Percentiles rank a stretch among this genome's conserved stretches.
Evolutionary conservation across 1,140 invertebrate genomes (phyloP).

Genomic region (Cyphomyrmex costatus): DNA sequence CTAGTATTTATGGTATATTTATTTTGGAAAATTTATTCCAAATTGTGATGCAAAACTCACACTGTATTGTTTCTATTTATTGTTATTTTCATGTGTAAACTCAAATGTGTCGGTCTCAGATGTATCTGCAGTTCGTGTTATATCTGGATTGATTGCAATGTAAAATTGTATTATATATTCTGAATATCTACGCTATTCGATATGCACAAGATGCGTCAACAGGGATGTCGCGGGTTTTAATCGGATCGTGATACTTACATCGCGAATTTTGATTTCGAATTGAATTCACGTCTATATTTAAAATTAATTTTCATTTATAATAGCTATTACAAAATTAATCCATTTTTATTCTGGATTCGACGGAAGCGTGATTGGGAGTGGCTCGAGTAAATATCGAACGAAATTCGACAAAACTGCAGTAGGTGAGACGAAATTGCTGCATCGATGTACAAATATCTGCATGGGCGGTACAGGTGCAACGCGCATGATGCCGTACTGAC

Average conservation of each 20-base stretch:
- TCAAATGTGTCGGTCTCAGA: background rate
- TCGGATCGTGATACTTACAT: background rate
- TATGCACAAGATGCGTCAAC: background rate
- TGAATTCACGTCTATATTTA: background rate
- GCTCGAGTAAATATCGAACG: slow-evolving; percentile 32
- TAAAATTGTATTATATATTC: background rate
- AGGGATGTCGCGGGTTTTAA: background rate
- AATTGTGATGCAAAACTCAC: slow-evolving; percentile 14
- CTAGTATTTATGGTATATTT: too few relatives aligned
- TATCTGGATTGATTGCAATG: background rate
- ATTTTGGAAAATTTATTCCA: background rate
- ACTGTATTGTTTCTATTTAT: slow-evolving; percentile 11
- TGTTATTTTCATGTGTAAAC: background rate
- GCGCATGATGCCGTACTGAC: slow-evolving; percentile 1
- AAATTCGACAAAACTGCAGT: slow-evolving; percentile 55
- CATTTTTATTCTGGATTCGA: slow-evolving; percentile 3
- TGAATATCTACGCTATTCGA: background rate
- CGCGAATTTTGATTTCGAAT: background rate
- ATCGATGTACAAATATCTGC: slow-evolving; percentile 56
- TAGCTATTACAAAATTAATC: background rate
- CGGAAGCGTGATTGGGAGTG: background rate
- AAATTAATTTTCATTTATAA: background rate
- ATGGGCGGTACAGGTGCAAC: slow-evolving; percentile 31
- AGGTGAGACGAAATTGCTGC: slow-evolving; percentile 42
- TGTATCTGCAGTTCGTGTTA: background rate